Conservation (phyloP, 2,888 invertebrate genomes). For the Melanostoma mellinum region DNA sequence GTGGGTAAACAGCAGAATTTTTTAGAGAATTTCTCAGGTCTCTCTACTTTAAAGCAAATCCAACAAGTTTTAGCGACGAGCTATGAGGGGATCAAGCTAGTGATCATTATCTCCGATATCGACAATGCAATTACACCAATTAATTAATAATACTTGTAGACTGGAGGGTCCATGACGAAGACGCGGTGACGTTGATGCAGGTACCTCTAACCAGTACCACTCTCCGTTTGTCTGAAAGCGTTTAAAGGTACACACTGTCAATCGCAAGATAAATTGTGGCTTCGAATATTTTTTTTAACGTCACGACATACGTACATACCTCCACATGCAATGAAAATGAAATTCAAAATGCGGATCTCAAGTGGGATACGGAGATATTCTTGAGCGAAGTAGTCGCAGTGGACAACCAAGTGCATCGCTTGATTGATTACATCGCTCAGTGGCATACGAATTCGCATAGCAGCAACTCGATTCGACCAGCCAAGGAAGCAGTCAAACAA, state of each 20-base stretch:
- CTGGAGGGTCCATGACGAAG: conserved; percentile 60
- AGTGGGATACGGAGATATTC: conserved; percentile 38
- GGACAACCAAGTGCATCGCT: conserved; percentile 52
- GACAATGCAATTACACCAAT: conserved; percentile 82
- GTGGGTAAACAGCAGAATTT: conserved; percentile 37
- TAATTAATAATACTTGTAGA: conserved; percentile 80
- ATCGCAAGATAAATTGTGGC: conserved; percentile 70
- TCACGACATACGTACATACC: conserved; percentile 57
- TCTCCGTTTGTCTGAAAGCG: conserved; percentile 49
- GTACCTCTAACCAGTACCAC: conserved; percentile 62
- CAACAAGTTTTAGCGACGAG: conserved; percentile 51
- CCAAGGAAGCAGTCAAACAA: not conserved
- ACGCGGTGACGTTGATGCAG: conserved; percentile 48
- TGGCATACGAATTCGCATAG: conserved; percentile 64
- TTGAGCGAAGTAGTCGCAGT: conserved; percentile 16
- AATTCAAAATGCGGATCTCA: conserved; percentile 65
- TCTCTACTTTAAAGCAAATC: conserved; percentile 28
- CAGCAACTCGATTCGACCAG: conserved; percentile 19
- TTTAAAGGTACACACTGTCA: conserved; percentile 64
- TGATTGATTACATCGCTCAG: conserved; percentile 69
- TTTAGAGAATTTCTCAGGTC: conserved; percentile 10
- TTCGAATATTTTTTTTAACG: conserved; percentile 66
- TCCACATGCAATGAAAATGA: conserved; percentile 56
- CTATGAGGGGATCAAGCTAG: conserved; percentile 60
- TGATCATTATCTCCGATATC: conserved; percentile 80